Conservation (phyloP, 2,113 vertebrate genomes). For the Fregata magnificens region DNA sequence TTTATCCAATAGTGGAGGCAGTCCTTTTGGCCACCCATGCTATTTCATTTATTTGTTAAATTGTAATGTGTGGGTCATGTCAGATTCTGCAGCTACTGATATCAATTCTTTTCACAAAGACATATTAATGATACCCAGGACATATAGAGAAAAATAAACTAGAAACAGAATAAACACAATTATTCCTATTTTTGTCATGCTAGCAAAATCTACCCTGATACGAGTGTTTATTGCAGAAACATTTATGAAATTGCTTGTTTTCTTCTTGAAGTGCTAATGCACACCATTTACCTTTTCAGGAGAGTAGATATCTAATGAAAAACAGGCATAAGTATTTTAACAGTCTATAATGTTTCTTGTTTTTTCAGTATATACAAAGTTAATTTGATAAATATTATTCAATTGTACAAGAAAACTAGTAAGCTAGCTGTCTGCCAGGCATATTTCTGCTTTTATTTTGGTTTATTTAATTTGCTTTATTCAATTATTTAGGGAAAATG, state of each 20-base stretch:
- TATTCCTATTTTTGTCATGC: neutral
- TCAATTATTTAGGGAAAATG: slow-evolving; percentile 47
- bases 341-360: neutral
- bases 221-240: neutral
- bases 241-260: neutral
- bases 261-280: neutral
- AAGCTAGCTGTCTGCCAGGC: slow-evolving; percentile 41
- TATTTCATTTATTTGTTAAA: neutral
- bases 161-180: neutral
- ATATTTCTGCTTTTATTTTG: slow-evolving; percentile 4
- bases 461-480: slow-evolving; percentile 57
- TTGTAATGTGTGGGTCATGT: neutral
- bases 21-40: neutral
- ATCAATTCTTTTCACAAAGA: neutral
- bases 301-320: neutral
- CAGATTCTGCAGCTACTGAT: neutral
- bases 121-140: neutral
- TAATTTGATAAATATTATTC: slow-evolving; percentile 56
- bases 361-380: neutral
- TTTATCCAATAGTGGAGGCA: neutral
- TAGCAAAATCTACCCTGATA: neutral
- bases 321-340: neutral
- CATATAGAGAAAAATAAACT: neutral
- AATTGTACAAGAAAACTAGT: slow-evolving; percentile 46
- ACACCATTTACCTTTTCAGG: neutral